phyloP scores from a whole-genome alignment of 2,113 vertebrate species.

The Campylorhamphus procurvoides region DNA sequence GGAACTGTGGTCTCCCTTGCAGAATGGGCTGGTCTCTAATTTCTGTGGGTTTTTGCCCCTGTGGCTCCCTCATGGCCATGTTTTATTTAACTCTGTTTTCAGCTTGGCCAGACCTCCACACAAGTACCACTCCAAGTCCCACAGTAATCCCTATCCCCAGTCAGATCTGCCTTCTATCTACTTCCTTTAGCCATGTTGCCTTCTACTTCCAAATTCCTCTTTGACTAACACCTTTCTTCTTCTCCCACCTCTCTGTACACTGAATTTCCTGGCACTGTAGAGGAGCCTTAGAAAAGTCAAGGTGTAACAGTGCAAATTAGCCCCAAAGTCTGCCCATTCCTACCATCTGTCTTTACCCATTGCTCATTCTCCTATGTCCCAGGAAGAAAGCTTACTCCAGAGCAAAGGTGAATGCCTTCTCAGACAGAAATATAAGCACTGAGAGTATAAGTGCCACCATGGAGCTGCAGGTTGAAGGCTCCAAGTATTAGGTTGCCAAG shows the following conservation, averaged over 20 bases:
- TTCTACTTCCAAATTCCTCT: background rate
- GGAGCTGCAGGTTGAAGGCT: background rate
- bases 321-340: background rate
- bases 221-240: background rate
- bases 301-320: background rate
- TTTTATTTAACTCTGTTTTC: background rate
- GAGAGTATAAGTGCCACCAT: background rate
- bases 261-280: background rate
- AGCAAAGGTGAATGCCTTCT: background rate
- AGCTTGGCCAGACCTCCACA: background rate
- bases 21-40: background rate
- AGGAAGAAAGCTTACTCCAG: background rate
- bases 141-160: background rate
- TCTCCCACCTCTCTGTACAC: background rate
- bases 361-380: background rate
- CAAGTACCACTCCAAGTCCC: background rate
- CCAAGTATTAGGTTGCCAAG: background rate
- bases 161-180: background rate
- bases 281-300: background rate
- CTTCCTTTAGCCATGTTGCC: background rate
- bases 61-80: background rate
- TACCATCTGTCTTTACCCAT: background rate
- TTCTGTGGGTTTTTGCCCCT: background rate
- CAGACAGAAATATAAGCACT: slow-evolving; percentile 1
- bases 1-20: background rate